These are phyloP conservation scores for Scytalopus superciliaris DNA, from an alignment of 2,113 vertebrate species.

Conservation along the genomic window DNA sequence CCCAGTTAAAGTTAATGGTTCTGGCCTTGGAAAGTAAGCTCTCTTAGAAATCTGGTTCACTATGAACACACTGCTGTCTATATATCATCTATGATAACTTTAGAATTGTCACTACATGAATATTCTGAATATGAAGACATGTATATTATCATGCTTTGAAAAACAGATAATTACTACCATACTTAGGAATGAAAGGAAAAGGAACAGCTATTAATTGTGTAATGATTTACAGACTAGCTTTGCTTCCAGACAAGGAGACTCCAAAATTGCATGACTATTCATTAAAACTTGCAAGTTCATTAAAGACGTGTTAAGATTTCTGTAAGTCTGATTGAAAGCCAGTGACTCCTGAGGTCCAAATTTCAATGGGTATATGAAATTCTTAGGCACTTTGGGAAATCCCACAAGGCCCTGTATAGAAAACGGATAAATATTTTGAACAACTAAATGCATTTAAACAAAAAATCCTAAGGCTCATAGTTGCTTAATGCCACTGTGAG, in stretches of 20 bases:
- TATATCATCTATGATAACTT: background rate
- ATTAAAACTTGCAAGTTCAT: constrained; percentile 40
- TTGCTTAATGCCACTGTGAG: background rate
- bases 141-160: constrained; percentile 38
- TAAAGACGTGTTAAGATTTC: constrained; percentile 32
- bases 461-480: background rate
- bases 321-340: background rate
- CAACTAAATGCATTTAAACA: background rate
- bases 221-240: constrained; percentile 45
- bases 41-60: background rate
- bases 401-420: accelerated
- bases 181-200: constrained; percentile 33
- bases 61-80: background rate
- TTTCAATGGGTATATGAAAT: background rate
- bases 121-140: constrained; percentile 40
- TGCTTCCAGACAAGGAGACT: constrained; percentile 48
- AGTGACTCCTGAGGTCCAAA: background rate
- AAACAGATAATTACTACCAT: constrained; percentile 60
- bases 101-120: constrained; percentile 7
- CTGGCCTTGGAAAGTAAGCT: background rate
- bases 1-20: background rate
- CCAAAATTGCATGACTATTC: constrained; percentile 26
- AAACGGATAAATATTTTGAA: background rate
- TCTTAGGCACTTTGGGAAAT: background rate
- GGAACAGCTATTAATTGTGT: constrained; percentile 50